Percentiles rank a stretch among this genome's conserved stretches.
These are phyloP conservation scores for Campylorhamphus procurvoides DNA, from an alignment of 2,113 vertebrate species.

Conservation along the genomic window DNA sequence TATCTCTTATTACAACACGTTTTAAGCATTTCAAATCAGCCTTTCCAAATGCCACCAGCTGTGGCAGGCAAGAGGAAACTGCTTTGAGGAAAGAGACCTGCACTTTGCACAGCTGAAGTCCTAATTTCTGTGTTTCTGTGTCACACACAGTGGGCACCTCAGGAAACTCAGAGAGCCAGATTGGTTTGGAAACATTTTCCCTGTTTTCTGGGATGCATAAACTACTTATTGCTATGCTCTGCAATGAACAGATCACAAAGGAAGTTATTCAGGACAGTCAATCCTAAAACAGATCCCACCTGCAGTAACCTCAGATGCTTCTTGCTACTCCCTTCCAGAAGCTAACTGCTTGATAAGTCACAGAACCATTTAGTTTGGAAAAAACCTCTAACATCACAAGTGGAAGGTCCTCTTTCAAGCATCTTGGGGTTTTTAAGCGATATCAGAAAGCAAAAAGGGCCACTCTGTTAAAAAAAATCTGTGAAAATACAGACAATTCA, in stretches of 20 bases:
- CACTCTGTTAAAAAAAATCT: background rate
- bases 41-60: background rate
- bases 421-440: background rate
- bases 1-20: no score
- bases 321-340: background rate
- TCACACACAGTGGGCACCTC: rapidly evolving
- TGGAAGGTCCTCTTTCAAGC: background rate
- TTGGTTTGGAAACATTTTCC: background rate
- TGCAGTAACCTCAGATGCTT: background rate
- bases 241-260: background rate
- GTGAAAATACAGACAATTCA: background rate
- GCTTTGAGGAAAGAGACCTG: background rate
- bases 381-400: background rate
- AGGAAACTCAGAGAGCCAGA: background rate
- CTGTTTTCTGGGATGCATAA: background rate
- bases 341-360: background rate
- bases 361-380: no score
- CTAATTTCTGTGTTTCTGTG: background rate
- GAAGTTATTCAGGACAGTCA: background rate
- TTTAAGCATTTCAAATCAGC: background rate
- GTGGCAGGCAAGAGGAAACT: background rate
- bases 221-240: background rate
- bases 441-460: background rate
- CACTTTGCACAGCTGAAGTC: background rate
- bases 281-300: background rate